Evolutionary conservation across 2,113 vertebrate species (phyloP), one percentile per base, ranked within the genome.

Genomic region (Xiphophorus maculatus): DNA sequence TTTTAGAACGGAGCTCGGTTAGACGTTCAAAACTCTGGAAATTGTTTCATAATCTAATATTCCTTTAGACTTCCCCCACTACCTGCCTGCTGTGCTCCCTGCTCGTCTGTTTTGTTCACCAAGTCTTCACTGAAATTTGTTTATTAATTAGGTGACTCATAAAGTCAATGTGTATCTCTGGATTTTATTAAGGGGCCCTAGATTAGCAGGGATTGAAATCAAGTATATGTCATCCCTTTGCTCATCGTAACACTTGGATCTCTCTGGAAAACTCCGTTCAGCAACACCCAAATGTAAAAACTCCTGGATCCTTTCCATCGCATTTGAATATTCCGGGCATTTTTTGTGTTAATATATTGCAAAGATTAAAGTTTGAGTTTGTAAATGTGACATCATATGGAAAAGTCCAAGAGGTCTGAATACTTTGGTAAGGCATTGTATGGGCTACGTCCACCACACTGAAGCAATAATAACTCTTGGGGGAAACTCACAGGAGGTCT

Each of bases 361-460:
- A 25, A 25, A 58, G 2, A 2, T n/a, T 58, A n/a, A n/a, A 25
- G 51, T n/a, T n/a, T 58, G 22, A 3, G 25, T 58, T 58, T 25
- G 51, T n/a, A 4, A 58, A 58, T 58, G 9, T n/a, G 51, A 58
- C 22, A 25, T 7, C 5, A 51, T 0, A 19, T 1, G 17, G 19
- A 51, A 51, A 51, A 51, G 15, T 51, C 17, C 48, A 58, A 58
- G 51, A 9, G 25, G 51, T 58, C 25, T 22, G 51, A 58, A 22
- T 22, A 58, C 22, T 25, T 58, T 58, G 7, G 19, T 58, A n/a
- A 58, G 25, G 19, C 48, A 54, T 15, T 25, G 48, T 9, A 40
- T 71, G 72, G 81, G 77, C 70, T 80, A 81, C 80, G 84, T 82
- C 79, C 74, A 76, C 66, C 66, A 66, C 77, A 74, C 67, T 82